phyloP scores from a whole-genome alignment of 2,113 vertebrate genomes.

The Amia ocellicauda region DNA sequence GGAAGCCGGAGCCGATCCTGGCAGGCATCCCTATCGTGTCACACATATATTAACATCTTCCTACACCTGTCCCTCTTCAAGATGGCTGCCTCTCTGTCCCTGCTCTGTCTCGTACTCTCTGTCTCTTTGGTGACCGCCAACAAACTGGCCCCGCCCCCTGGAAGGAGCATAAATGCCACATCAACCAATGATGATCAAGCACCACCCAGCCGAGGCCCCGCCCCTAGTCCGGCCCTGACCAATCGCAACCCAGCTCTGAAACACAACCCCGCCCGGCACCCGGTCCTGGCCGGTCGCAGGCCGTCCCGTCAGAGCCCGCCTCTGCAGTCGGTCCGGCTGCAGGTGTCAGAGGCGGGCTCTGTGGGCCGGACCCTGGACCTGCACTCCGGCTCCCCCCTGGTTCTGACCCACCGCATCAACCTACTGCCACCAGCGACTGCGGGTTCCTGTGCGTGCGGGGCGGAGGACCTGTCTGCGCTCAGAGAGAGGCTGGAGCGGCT shows the following conservation, averaged over 20 bases:
- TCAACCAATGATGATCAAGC: too few species aligned
- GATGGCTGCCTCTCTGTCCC: too few species aligned
- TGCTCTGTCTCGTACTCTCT: too few species aligned
- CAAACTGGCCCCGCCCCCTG: slow-evolving; percentile 22
- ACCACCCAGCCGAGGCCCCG: too few species aligned
- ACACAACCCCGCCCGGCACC: slow-evolving; percentile 48
- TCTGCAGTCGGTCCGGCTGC: too few species aligned
- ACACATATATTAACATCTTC: too few species aligned
- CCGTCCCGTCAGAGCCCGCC: slow-evolving; percentile 31
- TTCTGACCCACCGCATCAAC: slow-evolving; percentile 64
- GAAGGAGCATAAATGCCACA: too few species aligned
- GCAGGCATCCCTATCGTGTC: too few species aligned
- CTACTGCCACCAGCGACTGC: slow-evolving; percentile 47
- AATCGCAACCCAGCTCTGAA: slow-evolving; percentile 25
- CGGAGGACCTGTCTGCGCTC: slow-evolving; percentile 48
- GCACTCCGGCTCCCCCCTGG: slow-evolving; percentile 51
- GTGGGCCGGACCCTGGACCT: slow-evolving; percentile 50
- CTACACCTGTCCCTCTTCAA: slow-evolving; percentile 33
- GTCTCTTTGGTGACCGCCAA: neutral
- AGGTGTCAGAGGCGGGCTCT: too few species aligned
- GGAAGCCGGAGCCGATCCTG: too few species aligned
- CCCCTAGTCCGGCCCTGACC: slow-evolving; percentile 6
- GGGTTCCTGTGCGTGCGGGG: slow-evolving; percentile 47
- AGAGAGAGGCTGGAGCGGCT: slow-evolving; percentile 50
- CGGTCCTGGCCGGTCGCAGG: slow-evolving; percentile 49